Conservation (phyloP, 2,113 vertebrate genomes). For the Varanus komodoensis region DNA sequence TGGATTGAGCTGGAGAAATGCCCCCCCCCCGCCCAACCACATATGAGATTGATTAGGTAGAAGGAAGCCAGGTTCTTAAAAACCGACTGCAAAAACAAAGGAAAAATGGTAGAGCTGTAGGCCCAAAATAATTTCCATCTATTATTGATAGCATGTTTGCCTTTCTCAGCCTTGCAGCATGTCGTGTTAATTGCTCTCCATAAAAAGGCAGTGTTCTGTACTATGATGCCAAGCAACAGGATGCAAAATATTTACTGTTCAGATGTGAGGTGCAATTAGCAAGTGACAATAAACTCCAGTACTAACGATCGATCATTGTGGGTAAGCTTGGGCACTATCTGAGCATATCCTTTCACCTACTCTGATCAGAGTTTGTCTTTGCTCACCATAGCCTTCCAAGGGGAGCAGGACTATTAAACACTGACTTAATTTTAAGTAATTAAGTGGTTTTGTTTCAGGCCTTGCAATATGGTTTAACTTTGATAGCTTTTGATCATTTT, state of each 20-base stretch:
- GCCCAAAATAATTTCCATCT: not conserved
- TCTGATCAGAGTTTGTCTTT: not conserved
- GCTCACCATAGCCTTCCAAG: not conserved
- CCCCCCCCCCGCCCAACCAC: too few relatives aligned
- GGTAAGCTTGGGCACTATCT: not conserved
- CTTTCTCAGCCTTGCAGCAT: not conserved
- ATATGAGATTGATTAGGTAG: not conserved
- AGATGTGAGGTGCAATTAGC: not conserved
- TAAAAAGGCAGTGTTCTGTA: not conserved
- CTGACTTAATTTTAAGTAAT: not conserved
- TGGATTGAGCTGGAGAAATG: not conserved
- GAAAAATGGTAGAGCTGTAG: not conserved
- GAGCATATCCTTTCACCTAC: not conserved
- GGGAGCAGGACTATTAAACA: not conserved
- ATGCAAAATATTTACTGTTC: slow-evolving; percentile 13
- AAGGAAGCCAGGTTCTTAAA: not conserved
- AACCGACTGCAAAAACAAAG: not conserved
- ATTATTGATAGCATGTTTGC: not conserved
- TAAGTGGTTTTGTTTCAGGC: too few relatives aligned
- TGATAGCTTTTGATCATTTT: too few relatives aligned
- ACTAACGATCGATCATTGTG: not conserved
- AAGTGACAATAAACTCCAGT: not conserved
- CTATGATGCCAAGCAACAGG: not conserved
- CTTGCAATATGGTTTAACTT: too few relatives aligned
- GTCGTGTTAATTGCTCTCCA: not conserved